Base-by-base conservation (phyloP, 2,797 vertebrate species). In the Alauda arvensis region DNA sequence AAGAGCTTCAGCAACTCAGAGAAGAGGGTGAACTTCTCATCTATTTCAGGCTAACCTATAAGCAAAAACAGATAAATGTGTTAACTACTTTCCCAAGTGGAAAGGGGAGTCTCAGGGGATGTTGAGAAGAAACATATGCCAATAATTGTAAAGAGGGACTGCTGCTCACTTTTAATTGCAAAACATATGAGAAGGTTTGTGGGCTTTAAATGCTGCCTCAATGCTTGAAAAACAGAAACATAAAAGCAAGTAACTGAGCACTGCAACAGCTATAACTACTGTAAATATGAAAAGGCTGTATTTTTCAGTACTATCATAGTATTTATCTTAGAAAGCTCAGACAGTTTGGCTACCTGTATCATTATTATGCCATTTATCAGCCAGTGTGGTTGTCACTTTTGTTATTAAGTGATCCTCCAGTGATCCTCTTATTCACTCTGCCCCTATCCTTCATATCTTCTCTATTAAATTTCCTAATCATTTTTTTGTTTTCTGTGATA, bases 61-160 rank as follows among this genome's bases (percentile, higher is more conserved):
- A 91, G 40, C 71, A 55, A 93, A 93, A 93, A 89, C 6, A 65
- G 81, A 70, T 48, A 86, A 91, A 88, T 52, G 65, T 65, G 75
- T 79, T 77, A 87, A 63, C 72, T 85, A 1, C 56, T 82, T 75
- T 56, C 33, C 39, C 60, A 46, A 78, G 74, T 24, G 34, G 15
- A 75, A 46, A 76, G 74, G 19, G 34, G 15, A 75, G 24, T 83
- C 86, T 91, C 81, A 80, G 69, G 29, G 29, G 72, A 92, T 60
- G 67, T 23, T 75, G 76, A 92, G 52, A 72, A 29, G 67, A 88
- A 89, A 28, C 55, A 71, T 79, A 88, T 69, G 74, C 21, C 60
- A 71, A 34, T 75, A 85, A 77, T 28, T 87, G 48, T 77, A 83
- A 85, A 83, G 40, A 43, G 20, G 19, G 26, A 40, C 34, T 83